Base-by-base conservation (phyloP, 1,140 invertebrate species). In the Drosophila pseudoananassae region DNA sequence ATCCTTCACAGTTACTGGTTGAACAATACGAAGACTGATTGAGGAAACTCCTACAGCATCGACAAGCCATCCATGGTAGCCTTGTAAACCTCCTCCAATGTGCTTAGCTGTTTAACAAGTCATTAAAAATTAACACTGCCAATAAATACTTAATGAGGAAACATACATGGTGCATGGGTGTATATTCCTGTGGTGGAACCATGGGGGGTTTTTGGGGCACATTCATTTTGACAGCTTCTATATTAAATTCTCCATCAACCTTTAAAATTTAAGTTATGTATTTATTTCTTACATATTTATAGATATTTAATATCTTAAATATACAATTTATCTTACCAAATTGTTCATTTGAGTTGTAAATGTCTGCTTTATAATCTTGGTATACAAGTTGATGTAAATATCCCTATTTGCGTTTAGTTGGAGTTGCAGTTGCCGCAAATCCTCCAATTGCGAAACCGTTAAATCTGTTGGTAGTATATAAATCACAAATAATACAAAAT, bases 1-100 rank as follows among this genome's bases (percentile, higher is more conserved):
- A 73, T 57, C n/a, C 50, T 85, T 6, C 58, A 82, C 47, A 15
- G 43, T 6, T 75, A 81, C 45, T 85, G 83, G 82, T 51, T 85
- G 10, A 75, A 85, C 29, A 87, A 65, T 40, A 56, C 53, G 12
- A 61, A 38, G 9, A 36, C 51, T 33, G 53, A 31, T n/a, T 57
- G 43, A 7, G 60, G 58, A 15, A 33, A 65, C 3, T 31, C 27
- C 43, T 61, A 71, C 27, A 81, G 20, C 27, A 76, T n/a, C 1
- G 51, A 50, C 23, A 61, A 64, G 1, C 54, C 63, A 1, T 45
- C 51, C 25, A 31, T 31, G 7, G 72, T 55, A 33, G 58, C 61
- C 12, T 88, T 65, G 45, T 76, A 82, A 27, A 71, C 7, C 4
- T 85, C 65, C 8, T 33, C 47, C 25, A 82, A 8, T 31, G 61